Conservation (phyloP, 1,140 invertebrate genomes). For the Drosophila arizonae region DNA sequence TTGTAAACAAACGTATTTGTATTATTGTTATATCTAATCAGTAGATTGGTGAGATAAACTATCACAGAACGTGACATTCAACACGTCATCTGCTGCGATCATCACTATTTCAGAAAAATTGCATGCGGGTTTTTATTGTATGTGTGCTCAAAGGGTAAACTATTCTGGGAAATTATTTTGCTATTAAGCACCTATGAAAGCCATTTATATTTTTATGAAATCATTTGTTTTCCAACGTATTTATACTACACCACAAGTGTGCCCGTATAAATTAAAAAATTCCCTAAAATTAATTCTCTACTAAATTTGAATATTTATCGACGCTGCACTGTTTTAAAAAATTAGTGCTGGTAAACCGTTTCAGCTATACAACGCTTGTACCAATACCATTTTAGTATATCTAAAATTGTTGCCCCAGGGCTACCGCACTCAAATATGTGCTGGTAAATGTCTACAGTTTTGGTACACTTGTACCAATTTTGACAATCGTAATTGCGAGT, state of each 20-base stretch:
- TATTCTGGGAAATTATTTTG: no score
- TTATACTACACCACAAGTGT: not conserved
- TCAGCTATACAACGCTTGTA: not conserved
- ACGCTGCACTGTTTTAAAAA: not conserved
- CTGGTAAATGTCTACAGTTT: conserved; percentile 9
- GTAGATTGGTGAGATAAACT: conserved; percentile 7
- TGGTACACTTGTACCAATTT: conserved; percentile 28
- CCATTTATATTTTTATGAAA: not conserved
- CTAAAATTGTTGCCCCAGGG: not conserved
- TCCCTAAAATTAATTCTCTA: no score
- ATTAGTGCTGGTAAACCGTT: conserved; percentile 1
- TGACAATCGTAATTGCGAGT: conserved; percentile 22
- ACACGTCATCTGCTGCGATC: conserved; percentile 4
- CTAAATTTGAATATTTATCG: not conserved
- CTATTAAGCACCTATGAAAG: no score
- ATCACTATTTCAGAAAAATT: conserved; percentile 3
- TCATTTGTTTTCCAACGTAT: not conserved
- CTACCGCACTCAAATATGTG: not conserved
- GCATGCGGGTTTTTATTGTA: not conserved
- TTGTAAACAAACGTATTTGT: conserved; percentile 33
- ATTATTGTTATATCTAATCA: conserved; percentile 33
- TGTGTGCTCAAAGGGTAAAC: not conserved
- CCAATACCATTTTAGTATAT: not conserved
- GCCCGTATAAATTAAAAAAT: not conserved
- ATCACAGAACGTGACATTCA: conserved; percentile 16